Evolutionary conservation across 1,140 invertebrate species (phyloP).

Genomic region (Drosophila kohkoa): DNA sequence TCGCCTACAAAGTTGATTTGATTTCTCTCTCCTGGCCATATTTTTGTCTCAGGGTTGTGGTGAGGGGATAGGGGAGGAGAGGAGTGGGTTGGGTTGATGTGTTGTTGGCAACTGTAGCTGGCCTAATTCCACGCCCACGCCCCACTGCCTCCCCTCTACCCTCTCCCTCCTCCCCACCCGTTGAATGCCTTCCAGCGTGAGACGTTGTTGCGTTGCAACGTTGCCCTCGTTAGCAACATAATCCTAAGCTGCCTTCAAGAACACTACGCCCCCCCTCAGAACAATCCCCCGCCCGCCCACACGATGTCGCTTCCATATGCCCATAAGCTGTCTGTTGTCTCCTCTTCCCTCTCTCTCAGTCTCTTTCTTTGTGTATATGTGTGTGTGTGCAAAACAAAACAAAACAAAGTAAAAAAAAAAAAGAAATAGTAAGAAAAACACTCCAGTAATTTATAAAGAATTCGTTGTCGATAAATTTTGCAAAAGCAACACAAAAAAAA

Average conservation of each 20-base stretch:
- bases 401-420: too few species aligned
- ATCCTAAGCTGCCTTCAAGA: constrained; percentile 57
- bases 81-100: not conserved
- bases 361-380: constrained; percentile 13
- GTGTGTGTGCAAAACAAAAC: constrained; percentile 1
- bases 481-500: constrained; percentile 18
- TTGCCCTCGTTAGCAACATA: constrained; percentile 73
- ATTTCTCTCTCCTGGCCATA: too few species aligned
- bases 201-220: constrained; percentile 21
- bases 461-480: constrained; percentile 69
- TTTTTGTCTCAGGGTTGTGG: not conserved
- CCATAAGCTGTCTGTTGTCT: not conserved
- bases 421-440: constrained; percentile 11
- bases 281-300: not conserved
- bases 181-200: not conserved
- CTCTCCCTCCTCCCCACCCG: not conserved
- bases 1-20: too few species aligned
- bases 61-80: not conserved
- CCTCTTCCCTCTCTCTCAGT: not conserved
- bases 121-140: constrained; percentile 55
- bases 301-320: not conserved
- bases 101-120: constrained; percentile 39
- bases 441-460: constrained; percentile 66
- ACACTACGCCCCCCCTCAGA: constrained; percentile 10
- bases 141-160: not conserved